Evolutionary conservation across 2,113 vertebrate species (phyloP).

Genomic region (Colius striatus): DNA sequence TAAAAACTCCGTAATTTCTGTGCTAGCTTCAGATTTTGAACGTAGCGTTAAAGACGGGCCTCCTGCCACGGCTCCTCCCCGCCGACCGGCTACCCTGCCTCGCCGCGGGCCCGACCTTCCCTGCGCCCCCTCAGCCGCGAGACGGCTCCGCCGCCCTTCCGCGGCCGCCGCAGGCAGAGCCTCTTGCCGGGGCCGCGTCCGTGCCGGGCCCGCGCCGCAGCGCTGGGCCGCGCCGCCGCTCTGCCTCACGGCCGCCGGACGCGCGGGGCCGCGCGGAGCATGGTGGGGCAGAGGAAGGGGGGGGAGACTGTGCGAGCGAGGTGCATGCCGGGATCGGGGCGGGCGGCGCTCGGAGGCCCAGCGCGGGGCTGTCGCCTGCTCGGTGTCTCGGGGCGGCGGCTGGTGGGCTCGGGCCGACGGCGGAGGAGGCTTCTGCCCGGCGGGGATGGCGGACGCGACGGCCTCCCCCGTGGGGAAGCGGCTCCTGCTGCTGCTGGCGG

Average conservation of each 20-base stretch:
- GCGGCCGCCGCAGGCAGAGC: not conserved
- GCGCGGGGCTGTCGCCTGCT: constrained; percentile 27
- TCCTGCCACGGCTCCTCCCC: accelerated
- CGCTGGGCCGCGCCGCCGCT: too few relatives aligned
- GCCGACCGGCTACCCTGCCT: accelerated
- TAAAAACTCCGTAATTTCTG: not conserved
- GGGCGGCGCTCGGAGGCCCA: constrained; percentile 71
- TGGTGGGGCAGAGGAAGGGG: constrained; percentile 59
- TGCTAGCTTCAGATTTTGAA: not conserved
- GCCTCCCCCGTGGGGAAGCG: constrained; percentile 93
- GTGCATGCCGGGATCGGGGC: constrained; percentile 71
- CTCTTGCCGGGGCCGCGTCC: not conserved
- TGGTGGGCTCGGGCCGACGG: constrained; percentile 19
- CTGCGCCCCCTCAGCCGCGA: not conserved
- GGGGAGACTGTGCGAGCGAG: constrained; percentile 2
- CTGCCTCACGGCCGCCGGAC: too few relatives aligned
- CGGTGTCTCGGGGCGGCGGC: constrained; percentile 39
- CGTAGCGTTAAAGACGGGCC: accelerated
- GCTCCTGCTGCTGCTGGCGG: constrained; percentile 87
- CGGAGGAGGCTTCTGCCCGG: not conserved
- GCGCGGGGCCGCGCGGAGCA: constrained; percentile 59
- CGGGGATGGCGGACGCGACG: constrained; percentile 90
- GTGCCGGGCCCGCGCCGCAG: too few relatives aligned
- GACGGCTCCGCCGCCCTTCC: not conserved
- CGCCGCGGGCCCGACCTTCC: too few relatives aligned